Conservation (phyloP, 2,888 invertebrate species). For the Pyrrhia umbra region DNA sequence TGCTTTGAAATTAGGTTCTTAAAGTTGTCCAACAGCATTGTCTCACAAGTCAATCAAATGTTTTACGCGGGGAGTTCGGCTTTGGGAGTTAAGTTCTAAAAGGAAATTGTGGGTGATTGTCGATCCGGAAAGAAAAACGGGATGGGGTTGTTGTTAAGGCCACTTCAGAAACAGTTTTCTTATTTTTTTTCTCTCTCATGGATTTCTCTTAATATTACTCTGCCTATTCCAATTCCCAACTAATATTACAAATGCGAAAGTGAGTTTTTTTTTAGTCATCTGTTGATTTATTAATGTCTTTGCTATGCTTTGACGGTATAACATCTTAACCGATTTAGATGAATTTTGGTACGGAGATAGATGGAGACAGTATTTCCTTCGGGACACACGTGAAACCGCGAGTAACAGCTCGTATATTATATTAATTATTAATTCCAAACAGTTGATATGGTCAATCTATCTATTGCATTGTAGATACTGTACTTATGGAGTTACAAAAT, state of each 20-base stretch:
- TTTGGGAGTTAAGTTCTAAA: constrained; percentile 20
- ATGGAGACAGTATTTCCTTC: too few species aligned
- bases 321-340: too few species aligned
- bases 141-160: constrained; percentile 4
- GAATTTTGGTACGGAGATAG: too few species aligned
- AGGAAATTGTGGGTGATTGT: constrained; percentile 11
- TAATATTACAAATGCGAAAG: too few species aligned
- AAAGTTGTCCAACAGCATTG: constrained; percentile 26
- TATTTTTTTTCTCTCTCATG: too few species aligned
- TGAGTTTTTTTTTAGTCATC: too few species aligned
- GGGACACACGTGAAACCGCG: too few species aligned
- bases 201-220: too few species aligned
- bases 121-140: neutral
- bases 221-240: too few species aligned
- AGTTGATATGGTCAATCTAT: neutral
- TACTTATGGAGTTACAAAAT: constrained; percentile 41
- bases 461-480: neutral
- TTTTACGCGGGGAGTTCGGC: constrained; percentile 29
- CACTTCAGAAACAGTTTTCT: constrained; percentile 8
- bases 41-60: constrained; percentile 42
- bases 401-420: too few species aligned
- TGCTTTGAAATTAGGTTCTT: constrained; percentile 9
- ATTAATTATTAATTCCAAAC: neutral
- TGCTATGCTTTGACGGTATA: too few species aligned
- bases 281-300: too few species aligned